Conservation (phyloP, 2,888 invertebrate species). For the Eubasilissa splendida region DNA sequence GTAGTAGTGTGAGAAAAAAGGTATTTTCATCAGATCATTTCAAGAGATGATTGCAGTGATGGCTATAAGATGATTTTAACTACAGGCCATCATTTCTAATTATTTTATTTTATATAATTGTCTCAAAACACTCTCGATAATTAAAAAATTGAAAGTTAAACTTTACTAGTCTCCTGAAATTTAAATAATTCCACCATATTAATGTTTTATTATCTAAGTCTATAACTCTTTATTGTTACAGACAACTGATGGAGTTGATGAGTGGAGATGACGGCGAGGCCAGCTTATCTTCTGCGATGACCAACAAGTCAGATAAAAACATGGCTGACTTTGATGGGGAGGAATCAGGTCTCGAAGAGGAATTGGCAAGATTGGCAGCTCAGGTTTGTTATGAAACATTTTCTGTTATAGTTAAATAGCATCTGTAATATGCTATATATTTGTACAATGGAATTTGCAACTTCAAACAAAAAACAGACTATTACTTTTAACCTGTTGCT, state of each 20-base stretch:
- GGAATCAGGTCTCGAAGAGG: constrained; percentile 91
- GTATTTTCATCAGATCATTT: too few species aligned
- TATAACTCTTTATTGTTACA: constrained; percentile 60
- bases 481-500: too few species aligned
- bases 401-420: background rate
- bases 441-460: too few species aligned
- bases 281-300: constrained; percentile 94
- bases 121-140: too few species aligned
- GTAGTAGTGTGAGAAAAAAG: too few species aligned
- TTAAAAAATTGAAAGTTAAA: background rate
- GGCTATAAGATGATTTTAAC: background rate
- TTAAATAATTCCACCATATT: constrained; percentile 16
- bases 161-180: background rate
- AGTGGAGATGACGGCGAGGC: constrained; percentile 81
- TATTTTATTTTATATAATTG: background rate
- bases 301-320: constrained; percentile 94
- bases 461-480: too few species aligned
- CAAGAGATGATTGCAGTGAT: too few species aligned
- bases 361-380: constrained; percentile 82
- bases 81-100: background rate
- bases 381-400: constrained; percentile 66
- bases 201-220: constrained; percentile 20
- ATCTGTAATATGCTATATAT: too few species aligned
- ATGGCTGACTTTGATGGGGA: constrained; percentile 95
- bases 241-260: constrained; percentile 78